Evolutionary conservation across 2,797 vertebrate species (phyloP), one percentile per base, ranked within the genome.

Genomic region (Melanotaenia nigrans): DNA sequence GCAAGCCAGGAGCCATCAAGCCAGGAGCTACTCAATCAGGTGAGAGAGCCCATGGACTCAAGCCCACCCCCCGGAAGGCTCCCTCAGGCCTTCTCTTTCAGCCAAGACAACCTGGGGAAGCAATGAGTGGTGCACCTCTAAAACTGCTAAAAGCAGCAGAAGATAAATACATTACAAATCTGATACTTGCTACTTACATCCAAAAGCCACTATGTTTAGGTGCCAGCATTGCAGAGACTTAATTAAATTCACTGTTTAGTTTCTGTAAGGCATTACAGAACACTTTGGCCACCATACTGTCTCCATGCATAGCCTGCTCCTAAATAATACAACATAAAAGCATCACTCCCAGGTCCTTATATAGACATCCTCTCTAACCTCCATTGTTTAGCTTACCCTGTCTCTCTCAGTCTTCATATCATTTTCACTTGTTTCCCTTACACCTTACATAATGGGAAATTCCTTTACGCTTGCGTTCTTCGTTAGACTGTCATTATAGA

Each of bases 361-460:
- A 33, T 4, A 14, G 28, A 2, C 1, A 38, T 61, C 38, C 57
- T 16, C n/a, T 49, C 62, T 69, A 38, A 68, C 72, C 71, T 61
- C 14, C 56, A 51, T 68, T 28, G 47, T 74, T 80, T 75, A 32
- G 3, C 67, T 72, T 60, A 40, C 47, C n/a, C 20, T 42, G 78
- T 89, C 78, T 81, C 47, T 57, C 78, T 73, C 61, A 71, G 42
- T 81, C 66, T 68, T 54, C 18, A 47, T 51, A 75, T 91, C 83
- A 82, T 58, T 77, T 85, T 79, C 77, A 75, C 49, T 53, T 14
- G 51, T 68, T 78, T 69, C 78, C 60, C 73, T 76, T 32, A 61
- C 70, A 88, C 75, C 77, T 93, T 92, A 81, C 78, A 83, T 91
- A 90, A 94, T 60, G 59, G 69, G 65, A 88, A 85, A 94, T 93